Evolutionary conservation across 2,113 vertebrate genomes (phyloP).

Genomic region (Accipiter virgatus): DNA sequence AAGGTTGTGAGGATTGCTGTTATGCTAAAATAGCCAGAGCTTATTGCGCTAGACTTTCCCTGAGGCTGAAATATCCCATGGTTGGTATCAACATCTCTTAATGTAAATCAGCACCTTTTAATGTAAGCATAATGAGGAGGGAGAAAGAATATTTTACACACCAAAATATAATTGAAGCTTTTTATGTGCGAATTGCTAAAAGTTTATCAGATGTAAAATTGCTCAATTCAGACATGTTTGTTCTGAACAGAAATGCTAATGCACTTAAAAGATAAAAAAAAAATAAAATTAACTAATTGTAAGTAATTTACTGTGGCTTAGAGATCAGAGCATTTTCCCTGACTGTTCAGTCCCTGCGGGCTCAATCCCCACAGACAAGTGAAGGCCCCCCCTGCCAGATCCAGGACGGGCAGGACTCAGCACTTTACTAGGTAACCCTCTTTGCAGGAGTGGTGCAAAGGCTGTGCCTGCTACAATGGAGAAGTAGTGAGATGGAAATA

Average conservation of each 20-base stretch:
- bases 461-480: rapidly evolving
- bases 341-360: background rate
- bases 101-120: background rate
- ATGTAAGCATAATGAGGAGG: background rate
- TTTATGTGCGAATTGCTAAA: background rate
- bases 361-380: background rate
- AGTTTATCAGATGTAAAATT: background rate
- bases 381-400: background rate
- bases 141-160: background rate
- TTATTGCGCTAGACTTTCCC: background rate
- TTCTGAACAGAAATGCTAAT: background rate
- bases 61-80: background rate
- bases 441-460: background rate
- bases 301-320: background rate
- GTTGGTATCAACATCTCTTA: background rate
- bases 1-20: background rate
- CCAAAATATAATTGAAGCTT: background rate
- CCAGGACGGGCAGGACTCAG: background rate
- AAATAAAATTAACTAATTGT: background rate
- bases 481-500: background rate
- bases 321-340: background rate
- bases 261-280: background rate
- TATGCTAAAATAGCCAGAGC: background rate
- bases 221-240: background rate
- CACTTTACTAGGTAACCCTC: rapidly evolving